Percentiles rank a stretch among this genome's conserved stretches.
phyloP scores from a whole-genome alignment of 2,888 invertebrate genomes.

The Adelognathus sp. region DNA sequence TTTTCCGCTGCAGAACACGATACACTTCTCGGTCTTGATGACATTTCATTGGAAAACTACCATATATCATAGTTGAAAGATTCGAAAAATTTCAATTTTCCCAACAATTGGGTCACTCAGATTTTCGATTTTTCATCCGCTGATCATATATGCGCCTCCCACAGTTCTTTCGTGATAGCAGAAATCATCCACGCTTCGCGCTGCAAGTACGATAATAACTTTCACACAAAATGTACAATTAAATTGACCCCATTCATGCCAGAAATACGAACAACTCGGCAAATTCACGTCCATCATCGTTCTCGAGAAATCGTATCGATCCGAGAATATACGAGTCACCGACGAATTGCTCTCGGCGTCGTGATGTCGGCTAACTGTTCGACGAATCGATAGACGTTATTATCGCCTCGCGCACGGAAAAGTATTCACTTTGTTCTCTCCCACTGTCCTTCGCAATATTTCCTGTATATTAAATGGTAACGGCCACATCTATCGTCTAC shows the following conservation, averaged over 20 bases:
- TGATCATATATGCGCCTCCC: too few relatives aligned
- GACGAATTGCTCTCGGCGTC: slow-evolving; percentile 25
- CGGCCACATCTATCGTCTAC: slow-evolving; percentile 29
- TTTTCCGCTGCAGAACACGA: too few relatives aligned
- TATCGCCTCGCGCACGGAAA: slow-evolving; percentile 23
- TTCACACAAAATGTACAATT: background rate
- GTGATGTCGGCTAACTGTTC: slow-evolving; percentile 24
- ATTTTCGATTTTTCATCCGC: too few relatives aligned
- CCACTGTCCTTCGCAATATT: background rate
- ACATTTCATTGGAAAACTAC: too few relatives aligned
- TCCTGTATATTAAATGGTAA: slow-evolving; percentile 18
- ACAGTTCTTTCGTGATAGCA: too few relatives aligned
- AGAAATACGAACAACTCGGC: background rate
- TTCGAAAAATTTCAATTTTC: too few relatives aligned
- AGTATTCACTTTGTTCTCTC: slow-evolving; percentile 37
- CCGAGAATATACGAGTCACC: slow-evolving; percentile 29
- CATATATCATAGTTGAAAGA: too few relatives aligned
- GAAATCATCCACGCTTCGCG: background rate
- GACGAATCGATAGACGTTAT: slow-evolving; percentile 50
- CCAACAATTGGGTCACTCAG: too few relatives aligned
- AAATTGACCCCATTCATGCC: background rate
- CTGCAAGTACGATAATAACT: background rate
- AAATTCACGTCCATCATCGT: background rate
- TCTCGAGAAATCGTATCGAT: slow-evolving; percentile 26
- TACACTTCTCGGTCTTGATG: too few relatives aligned